Conservation (phyloP, 2,113 vertebrate species). For the Rhynchomys soricoides region DNA sequence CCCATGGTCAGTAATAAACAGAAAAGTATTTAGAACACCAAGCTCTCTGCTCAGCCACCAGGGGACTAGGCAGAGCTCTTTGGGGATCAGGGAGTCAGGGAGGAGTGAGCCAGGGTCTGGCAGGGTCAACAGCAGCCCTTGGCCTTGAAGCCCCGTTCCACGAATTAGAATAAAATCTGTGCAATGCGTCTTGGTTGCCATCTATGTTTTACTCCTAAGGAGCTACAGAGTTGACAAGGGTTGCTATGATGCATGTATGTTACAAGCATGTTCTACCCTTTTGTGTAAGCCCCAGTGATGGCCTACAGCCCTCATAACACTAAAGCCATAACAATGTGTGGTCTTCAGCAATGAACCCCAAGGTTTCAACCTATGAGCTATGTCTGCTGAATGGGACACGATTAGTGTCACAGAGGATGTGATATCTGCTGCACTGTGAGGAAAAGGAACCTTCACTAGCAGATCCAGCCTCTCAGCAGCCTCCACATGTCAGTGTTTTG, state of each 20-base stretch:
- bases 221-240: neutral
- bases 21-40: neutral
- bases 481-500: neutral
- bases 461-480: too few species aligned
- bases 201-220: neutral
- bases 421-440: neutral
- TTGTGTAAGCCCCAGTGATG: neutral
- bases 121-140: constrained; percentile 18
- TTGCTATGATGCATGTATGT: neutral
- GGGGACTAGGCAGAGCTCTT: neutral
- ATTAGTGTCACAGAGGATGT: neutral
- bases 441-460: neutral
- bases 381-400: neutral
- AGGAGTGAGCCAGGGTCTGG: neutral
- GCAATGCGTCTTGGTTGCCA: constrained; percentile 6
- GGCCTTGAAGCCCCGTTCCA: constrained; percentile 32
- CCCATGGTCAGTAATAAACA: neutral
- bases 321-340: neutral
- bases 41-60: neutral
- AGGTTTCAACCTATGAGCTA: neutral
- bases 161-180: constrained; percentile 8
- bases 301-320: neutral
- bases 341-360: neutral
- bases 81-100: neutral
- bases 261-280: constrained; percentile 30